Percentiles rank a stretch among this genome's conserved stretches.
phyloP scores from a whole-genome alignment of 2,888 invertebrate species.

The Drosophila kuntzei region DNA sequence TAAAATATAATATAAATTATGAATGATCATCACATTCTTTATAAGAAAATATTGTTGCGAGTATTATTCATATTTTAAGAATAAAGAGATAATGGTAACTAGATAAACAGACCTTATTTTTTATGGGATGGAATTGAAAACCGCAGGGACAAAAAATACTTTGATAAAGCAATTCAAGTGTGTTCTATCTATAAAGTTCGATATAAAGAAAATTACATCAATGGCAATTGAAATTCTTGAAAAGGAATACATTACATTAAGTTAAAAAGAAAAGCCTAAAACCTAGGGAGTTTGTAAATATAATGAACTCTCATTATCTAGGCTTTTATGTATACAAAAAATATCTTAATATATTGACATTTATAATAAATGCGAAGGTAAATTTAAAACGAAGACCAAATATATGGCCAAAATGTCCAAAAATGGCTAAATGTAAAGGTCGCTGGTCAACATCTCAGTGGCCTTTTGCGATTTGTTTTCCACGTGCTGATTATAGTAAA shows the following conservation, averaged over 20 bases:
- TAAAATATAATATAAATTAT: too few relatives aligned
- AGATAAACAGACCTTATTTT: constrained; percentile 2
- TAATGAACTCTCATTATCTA: constrained; percentile 27
- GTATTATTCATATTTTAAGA: too few relatives aligned
- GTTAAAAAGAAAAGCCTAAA: not conserved
- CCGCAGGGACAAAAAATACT: not conserved
- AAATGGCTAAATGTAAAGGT: constrained; percentile 13
- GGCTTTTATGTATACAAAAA: constrained; percentile 6
- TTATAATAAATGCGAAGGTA: constrained; percentile 14
- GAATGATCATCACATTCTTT: too few relatives aligned
- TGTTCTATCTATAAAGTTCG: constrained; percentile 1
- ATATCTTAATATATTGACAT: constrained; percentile 22
- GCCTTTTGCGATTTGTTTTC: constrained; percentile 4
- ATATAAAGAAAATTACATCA: constrained; percentile 28
- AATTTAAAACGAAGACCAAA: constrained; percentile 10
- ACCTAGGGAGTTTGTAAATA: not conserved
- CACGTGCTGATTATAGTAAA: constrained; percentile 23
- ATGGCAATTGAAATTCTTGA: not conserved
- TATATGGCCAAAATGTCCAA: constrained; percentile 7
- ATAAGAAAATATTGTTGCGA: too few relatives aligned
- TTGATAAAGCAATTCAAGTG: constrained; percentile 14
- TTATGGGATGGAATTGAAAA: constrained; percentile 10
- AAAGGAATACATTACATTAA: not conserved
- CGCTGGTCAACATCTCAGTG: not conserved
- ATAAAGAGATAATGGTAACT: too few relatives aligned